These are phyloP conservation scores for Oscheius sp. DNA, from an alignment of 2,888 invertebrate species.

Conservation along the genomic window DNA sequence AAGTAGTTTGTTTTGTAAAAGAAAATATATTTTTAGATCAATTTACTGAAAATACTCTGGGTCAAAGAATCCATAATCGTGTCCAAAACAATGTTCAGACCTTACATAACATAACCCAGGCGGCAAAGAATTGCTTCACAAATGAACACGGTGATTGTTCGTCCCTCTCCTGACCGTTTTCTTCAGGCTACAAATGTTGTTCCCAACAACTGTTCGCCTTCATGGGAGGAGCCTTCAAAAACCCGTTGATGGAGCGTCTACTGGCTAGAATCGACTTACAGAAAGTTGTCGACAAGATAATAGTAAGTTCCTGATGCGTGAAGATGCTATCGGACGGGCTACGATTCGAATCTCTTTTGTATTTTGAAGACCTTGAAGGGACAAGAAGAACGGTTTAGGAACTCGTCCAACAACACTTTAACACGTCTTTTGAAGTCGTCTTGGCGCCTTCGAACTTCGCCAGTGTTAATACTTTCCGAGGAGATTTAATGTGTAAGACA, in stretches of 20 bases:
- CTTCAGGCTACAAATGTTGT: constrained; percentile 19
- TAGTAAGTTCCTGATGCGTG: neutral
- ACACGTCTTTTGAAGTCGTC: constrained; percentile 20
- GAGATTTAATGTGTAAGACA: constrained; percentile 27
- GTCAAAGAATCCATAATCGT: neutral
- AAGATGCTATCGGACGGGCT: too few relatives aligned
- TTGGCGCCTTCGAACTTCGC: constrained; percentile 8
- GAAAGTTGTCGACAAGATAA: constrained; percentile 15
- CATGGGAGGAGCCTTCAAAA: constrained; percentile 9
- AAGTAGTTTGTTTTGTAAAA: neutral
- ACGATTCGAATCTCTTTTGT: neutral
- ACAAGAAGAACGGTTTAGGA: neutral
- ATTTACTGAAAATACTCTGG: too few relatives aligned
- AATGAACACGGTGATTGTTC: constrained; percentile 16
- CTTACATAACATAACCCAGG: neutral
- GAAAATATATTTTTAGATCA: neutral
- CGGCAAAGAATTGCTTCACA: constrained; percentile 2
- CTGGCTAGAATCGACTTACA: constrained; percentile 16
- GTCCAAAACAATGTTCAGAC: neutral
- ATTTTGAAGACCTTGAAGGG: neutral
- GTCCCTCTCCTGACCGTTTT: neutral
- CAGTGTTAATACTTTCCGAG: constrained; percentile 10
- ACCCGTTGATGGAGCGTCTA: constrained; percentile 12
- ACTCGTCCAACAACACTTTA: constrained; percentile 14
- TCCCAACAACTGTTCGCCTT: constrained; percentile 16